phyloP scores from a whole-genome alignment of 2,888 invertebrate species.

The Drosophila ezoana region DNA sequence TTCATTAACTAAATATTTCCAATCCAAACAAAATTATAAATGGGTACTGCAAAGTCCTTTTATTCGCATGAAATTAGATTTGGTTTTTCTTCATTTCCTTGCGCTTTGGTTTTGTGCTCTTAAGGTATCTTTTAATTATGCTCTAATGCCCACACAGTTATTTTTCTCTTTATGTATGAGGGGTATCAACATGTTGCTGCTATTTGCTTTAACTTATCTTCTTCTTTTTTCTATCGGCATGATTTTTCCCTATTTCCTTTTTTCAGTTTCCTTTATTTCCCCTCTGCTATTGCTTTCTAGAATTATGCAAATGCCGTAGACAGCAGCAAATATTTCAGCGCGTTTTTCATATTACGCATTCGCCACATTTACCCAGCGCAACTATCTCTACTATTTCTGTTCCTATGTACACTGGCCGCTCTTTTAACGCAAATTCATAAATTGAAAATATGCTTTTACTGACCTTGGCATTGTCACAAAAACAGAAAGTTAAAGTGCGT shows the following conservation, averaged over 20 bases:
- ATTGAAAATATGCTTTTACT: not conserved
- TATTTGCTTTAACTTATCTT: not conserved
- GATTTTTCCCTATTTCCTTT: not conserved
- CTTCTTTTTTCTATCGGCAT: not conserved
- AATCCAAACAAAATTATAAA: no score
- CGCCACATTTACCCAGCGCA: not conserved
- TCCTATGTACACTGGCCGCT: no score
- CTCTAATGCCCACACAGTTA: not conserved
- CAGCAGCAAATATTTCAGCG: not conserved
- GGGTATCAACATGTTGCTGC: not conserved
- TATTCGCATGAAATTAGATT: no score
- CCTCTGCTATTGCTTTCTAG: not conserved
- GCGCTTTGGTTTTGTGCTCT: no score
- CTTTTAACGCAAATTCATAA: constrained; percentile 1
- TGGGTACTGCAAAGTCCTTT: no score
- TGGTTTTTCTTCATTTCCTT: no score
- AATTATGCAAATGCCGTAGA: not conserved
- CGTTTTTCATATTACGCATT: not conserved
- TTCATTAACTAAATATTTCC: no score
- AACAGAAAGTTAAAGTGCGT: not conserved
- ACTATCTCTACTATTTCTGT: no score
- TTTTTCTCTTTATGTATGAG: not conserved
- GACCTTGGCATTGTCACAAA: not conserved
- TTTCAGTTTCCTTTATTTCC: not conserved
- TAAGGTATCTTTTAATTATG: no score